A percentile compares a stretch with the other conserved stretches of the same genome.
Evolutionary conservation across 2,797 vertebrate genomes (phyloP).

Genomic region (Corythornis leucogaster): DNA sequence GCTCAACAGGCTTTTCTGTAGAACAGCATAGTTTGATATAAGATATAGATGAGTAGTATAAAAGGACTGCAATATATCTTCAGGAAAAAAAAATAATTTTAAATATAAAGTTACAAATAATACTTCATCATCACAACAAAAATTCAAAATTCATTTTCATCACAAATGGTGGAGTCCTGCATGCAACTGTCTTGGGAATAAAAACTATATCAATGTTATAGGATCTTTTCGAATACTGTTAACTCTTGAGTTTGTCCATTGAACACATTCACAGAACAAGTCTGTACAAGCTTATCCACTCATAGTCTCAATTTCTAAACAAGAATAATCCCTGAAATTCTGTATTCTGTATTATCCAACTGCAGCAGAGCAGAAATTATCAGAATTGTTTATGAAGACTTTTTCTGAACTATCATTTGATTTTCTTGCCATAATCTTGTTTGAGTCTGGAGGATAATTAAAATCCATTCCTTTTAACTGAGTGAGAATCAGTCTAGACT

Average conservation of each 20-base stretch:
- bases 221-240: not conserved
- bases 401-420: not conserved
- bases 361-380: not conserved
- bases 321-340: not conserved
- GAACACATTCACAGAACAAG: not conserved
- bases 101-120: not conserved
- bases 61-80: not conserved
- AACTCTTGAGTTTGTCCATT: not conserved
- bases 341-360: not conserved
- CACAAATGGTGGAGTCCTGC: not conserved
- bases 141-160: not conserved
- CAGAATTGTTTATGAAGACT: not conserved
- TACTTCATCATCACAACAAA: not conserved
- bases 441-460: not conserved
- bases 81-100: not conserved
- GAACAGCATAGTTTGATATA: not conserved
- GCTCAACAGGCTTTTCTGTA: not conserved
- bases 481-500: conserved; percentile 13
- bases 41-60: not conserved
- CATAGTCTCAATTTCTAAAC: not conserved
- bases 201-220: not conserved
- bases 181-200: not conserved
- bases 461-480: conserved; percentile 35
- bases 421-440: not conserved
- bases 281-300: not conserved